Conservation (phyloP, 2,113 vertebrate genomes). For the Microtus pennsylvanicus region DNA sequence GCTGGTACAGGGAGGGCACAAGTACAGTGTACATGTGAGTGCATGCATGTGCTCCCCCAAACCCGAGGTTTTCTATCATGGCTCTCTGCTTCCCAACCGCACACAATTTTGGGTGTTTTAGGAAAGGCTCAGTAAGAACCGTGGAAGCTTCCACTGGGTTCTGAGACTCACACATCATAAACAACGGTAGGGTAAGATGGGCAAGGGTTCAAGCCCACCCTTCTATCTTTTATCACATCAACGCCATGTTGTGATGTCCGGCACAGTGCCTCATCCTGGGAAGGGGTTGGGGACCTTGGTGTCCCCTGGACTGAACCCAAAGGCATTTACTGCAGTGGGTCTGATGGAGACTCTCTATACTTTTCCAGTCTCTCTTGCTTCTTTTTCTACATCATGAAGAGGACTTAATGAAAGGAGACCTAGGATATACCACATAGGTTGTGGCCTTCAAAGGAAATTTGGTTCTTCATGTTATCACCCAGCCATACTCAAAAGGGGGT, state of each 20-base stretch:
- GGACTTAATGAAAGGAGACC: rapidly evolving
- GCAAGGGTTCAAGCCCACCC: rapidly evolving
- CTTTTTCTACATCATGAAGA: too few relatives aligned
- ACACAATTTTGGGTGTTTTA: too few relatives aligned
- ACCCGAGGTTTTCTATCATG: rapidly evolving
- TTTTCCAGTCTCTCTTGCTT: rapidly evolving
- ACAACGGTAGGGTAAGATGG: rapidly evolving
- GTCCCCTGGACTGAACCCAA: background rate
- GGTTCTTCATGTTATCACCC: background rate
- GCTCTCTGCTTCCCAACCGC: background rate
- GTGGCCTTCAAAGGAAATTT: background rate
- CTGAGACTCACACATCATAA: background rate
- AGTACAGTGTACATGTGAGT: rapidly evolving
- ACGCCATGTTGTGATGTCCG: rapidly evolving
- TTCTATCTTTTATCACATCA: rapidly evolving
- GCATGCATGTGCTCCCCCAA: background rate
- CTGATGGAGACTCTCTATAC: background rate
- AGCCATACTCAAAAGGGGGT: conserved; percentile 44
- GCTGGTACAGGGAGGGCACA: rapidly evolving
- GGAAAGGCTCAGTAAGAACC: background rate
- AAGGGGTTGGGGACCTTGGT: background rate
- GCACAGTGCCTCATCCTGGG: rapidly evolving
- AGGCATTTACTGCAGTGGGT: background rate
- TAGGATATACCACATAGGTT: rapidly evolving
- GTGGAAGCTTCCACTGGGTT: background rate